phyloP scores from a whole-genome alignment of 2,888 invertebrate genomes.

The Noctua janthe region DNA sequence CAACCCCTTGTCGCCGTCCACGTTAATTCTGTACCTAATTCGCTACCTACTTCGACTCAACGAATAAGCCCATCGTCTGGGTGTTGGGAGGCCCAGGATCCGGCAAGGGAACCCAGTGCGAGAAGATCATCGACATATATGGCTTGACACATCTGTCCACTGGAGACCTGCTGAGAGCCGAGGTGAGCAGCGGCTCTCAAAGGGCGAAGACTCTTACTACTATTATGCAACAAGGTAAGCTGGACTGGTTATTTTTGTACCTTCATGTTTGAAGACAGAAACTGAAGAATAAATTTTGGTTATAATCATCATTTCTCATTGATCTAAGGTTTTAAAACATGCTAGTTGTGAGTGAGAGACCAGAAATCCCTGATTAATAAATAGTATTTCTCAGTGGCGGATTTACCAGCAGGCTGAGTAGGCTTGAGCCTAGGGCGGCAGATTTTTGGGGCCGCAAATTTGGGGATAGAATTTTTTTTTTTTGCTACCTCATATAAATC shows the following conservation, averaged over 20 bases:
- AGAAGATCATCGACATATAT: conserved; percentile 97
- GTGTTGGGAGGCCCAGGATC: conserved; percentile 98
- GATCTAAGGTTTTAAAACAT: no score
- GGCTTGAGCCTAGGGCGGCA: no score
- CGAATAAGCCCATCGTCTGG: conserved; percentile 95
- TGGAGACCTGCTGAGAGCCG: conserved; percentile 97
- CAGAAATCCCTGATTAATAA: not conserved
- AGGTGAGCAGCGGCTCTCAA: conserved; percentile 96
- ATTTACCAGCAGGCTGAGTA: no score
- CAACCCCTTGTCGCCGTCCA: not conserved
- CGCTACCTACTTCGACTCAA: conserved; percentile 63
- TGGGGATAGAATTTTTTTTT: no score
- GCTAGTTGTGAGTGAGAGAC: not conserved
- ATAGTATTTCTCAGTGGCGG: no score
- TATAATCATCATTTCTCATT: not conserved
- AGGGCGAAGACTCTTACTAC: conserved; percentile 95
- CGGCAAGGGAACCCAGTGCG: conserved; percentile 99
- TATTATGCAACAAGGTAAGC: conserved; percentile 95
- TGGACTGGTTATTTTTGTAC: not conserved
- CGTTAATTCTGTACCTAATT: not conserved
- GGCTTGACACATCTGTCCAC: conserved; percentile 98
- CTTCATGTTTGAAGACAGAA: no score
- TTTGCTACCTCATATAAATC: no score
- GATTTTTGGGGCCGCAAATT: no score
- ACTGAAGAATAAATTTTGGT: not conserved